Evolutionary conservation across 2,797 vertebrate genomes (phyloP), one percentile per base, ranked within the genome.

Genomic region (Scarus forsteni): DNA sequence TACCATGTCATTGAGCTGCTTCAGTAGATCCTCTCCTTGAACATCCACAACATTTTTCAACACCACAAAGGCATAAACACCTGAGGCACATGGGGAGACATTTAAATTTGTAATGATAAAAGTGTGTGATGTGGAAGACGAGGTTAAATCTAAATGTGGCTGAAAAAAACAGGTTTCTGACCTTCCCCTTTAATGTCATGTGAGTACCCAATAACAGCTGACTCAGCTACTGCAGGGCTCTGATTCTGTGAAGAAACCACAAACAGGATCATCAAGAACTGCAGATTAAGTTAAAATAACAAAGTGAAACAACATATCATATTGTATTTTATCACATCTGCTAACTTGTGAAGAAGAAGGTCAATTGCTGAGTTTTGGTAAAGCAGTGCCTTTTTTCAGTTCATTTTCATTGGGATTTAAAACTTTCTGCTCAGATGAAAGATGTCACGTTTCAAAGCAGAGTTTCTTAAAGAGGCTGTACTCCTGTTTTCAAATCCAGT

Each of bases 101-200:
- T 40, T 3, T 1, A 2, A 46, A 7, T 18, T 16, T n/a, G 40
- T 10, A 44, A 0, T 36, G 7, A 52, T 45, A n/a, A 3, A 56
- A 36, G 15, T 13, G 5, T 1, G 50, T 38, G 10, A 50, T 10
- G 8, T 45, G 1, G 34, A 4, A 34, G n/a, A 36, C 0, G 5
- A 7, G n/a, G 10, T 53, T 27, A 27, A 5, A 35, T 34, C 19
- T 3, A 10, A n/a, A 52, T 53, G 19, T 39, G 10, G 3, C 10
- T 10, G 3, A 51, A n/a, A 18, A 51, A 16, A 42, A 45, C 12
- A 15, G 10, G 34, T 13, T 15, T 1, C 66, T 80, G 87, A 98
- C 98, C 97, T 95, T 99, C 94, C 83, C 98, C 98, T 94, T 99
- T 99, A 79, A 99, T 94, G 72, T 93, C 85, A 10, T 99, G 97